Evolutionary conservation across 2,888 invertebrate genomes (phyloP), one percentile per base, ranked within the genome.

Genomic region (Epinotia demarniana): DNA sequence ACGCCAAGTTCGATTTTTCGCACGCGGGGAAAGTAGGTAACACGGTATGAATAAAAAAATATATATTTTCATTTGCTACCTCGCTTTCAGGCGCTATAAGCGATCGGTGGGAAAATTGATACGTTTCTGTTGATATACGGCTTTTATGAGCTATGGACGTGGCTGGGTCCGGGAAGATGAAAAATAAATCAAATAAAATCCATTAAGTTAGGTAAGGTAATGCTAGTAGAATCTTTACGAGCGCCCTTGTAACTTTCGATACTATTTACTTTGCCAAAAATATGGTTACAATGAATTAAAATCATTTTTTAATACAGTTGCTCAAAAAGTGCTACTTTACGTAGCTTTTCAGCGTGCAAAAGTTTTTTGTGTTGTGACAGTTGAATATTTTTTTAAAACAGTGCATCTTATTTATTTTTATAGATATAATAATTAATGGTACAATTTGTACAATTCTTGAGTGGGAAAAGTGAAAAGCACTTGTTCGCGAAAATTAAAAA

Each of bases 21-120:
- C 72, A 62, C 58, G 72, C 39, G 19, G 78, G 72, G 79, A 81
- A 82, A 80, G 81, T 77, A 77, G 78, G 83, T 83, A 83, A 83
- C 88, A 86, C 82, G 86, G 81, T 81, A 83, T 84, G 90, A 89
- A 90, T 90, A 87, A 86, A 86, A 86, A 81, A 81, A 80, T 39
- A 79, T 79, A 82, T 82, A 81, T 80, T 78, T 76, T 77, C 79
- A 79, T 80, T 81, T 79, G 77, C 79, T 79, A 80, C 79, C 82
- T 81, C 81, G 80, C 80, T 83, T 84, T 81, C 83, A 78, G 83
- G 84, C 85, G 81, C 85, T 81, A 83, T 83, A 82, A 82, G 80
- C 77, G 80, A 74, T 80, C 79, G 81, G 77, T 77, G 77, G 82
- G 81, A 78, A 84, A 85, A 88, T 88, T 87, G 86, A 88, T 88